These are phyloP conservation scores for Ascidia mentula DNA, from an alignment of 23 tunicate genomes.

Conservation along the genomic window DNA sequence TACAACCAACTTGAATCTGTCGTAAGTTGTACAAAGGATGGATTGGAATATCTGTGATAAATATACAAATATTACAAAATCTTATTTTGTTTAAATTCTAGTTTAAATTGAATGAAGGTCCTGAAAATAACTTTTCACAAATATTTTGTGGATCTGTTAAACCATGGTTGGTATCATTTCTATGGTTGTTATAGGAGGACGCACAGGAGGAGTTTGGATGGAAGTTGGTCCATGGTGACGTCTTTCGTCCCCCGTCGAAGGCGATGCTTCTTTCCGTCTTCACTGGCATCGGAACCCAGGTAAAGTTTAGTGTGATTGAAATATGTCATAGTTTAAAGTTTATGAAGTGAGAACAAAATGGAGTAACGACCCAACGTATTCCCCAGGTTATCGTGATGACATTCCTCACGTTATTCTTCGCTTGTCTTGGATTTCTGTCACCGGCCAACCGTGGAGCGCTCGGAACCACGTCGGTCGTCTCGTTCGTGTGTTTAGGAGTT, in stretches of 20 bases:
- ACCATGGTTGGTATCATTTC: too few species aligned
- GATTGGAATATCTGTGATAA: too few species aligned
- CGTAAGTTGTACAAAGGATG: too few species aligned
- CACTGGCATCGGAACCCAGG: slow-evolving; percentile 94
- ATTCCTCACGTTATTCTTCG: slow-evolving; percentile 77
- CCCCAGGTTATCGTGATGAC: slow-evolving; percentile 81
- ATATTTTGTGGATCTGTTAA: too few species aligned
- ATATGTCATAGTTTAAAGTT: too few species aligned
- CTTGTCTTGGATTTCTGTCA: slow-evolving; percentile 97
- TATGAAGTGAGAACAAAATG: too few species aligned
- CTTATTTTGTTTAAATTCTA: too few species aligned
- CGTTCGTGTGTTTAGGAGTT: slow-evolving; percentile 74
- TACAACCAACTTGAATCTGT: slow-evolving; percentile 88
- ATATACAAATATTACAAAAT: too few species aligned
- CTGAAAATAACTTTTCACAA: too few species aligned
- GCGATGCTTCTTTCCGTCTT: slow-evolving; percentile 89
- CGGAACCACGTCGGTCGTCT: slow-evolving; percentile 84
- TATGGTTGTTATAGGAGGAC: slow-evolving; percentile 80
- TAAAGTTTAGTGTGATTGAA: too few species aligned
- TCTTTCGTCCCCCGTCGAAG: slow-evolving; percentile 70
- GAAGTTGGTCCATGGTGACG: slow-evolving; percentile 92
- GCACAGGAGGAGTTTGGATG: slow-evolving; percentile 99
- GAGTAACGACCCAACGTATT: too few species aligned
- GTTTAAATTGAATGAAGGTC: too few species aligned
- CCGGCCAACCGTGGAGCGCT: slow-evolving; percentile 99